These are phyloP conservation scores for Panonychus citri DNA, from an alignment of 1,140 invertebrate species.

Conservation along the genomic window DNA sequence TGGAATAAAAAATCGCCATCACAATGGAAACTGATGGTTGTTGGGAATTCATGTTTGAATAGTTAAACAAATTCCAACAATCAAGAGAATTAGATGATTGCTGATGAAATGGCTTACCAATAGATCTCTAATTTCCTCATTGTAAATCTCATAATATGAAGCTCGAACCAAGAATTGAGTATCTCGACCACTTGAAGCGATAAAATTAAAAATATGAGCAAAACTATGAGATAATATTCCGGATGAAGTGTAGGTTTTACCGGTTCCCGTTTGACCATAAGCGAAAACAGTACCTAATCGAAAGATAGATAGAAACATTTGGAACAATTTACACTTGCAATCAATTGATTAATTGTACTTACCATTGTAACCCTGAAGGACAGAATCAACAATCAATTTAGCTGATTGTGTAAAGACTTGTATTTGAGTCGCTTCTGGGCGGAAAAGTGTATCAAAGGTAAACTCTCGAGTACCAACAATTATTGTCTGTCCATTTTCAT, in stretches of 20 bases:
- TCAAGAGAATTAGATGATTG: not conserved
- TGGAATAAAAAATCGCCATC: too few relatives aligned
- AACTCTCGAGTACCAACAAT: slow-evolving; percentile 20
- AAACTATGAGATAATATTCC: slow-evolving; percentile 65
- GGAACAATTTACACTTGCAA: not conserved
- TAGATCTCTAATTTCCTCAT: slow-evolving; percentile 54
- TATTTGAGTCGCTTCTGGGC: slow-evolving; percentile 26
- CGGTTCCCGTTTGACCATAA: slow-evolving; percentile 52
- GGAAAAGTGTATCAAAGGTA: slow-evolving; percentile 37
- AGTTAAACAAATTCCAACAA: not conserved
- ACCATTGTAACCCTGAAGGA: slow-evolving; percentile 29
- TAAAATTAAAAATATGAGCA: slow-evolving; percentile 48
- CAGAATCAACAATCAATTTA: slow-evolving; percentile 44
- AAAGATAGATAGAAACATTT: not conserved
- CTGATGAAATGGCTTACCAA: slow-evolving; percentile 22
- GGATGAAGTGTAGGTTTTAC: slow-evolving; percentile 50
- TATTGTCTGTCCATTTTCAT: slow-evolving; percentile 1
- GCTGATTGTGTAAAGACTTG: slow-evolving; percentile 49
- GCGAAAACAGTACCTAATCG: slow-evolving; percentile 46
- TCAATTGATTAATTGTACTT: not conserved
- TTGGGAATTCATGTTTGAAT: too few relatives aligned
- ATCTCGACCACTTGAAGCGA: slow-evolving; percentile 42
- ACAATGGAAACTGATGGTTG: too few relatives aligned
- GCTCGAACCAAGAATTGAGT: slow-evolving; percentile 42
- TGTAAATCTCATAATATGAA: slow-evolving; percentile 55